Evolutionary conservation across 2,888 invertebrate genomes (phyloP).

Genomic region (Apeira syringaria): DNA sequence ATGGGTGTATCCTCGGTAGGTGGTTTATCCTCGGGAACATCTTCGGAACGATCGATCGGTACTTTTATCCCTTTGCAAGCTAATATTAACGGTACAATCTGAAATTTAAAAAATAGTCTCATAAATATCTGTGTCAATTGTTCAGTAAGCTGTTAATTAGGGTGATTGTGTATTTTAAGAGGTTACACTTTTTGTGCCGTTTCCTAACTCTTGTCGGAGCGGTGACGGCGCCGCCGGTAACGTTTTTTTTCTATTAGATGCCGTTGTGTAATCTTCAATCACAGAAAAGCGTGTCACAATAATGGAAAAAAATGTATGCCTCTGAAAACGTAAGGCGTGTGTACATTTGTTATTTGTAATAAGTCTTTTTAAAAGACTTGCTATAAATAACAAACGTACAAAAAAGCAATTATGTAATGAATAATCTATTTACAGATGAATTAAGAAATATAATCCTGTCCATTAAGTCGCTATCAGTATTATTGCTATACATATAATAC

Average conservation of each 20-base stretch:
- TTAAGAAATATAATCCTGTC: no score
- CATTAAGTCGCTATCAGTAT: no score
- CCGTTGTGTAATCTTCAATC: constrained; percentile 62
- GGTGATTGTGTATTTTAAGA: constrained; percentile 32
- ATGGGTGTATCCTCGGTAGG: constrained; percentile 33
- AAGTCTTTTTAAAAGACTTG: no score
- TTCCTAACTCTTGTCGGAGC: constrained; percentile 26
- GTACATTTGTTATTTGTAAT: no score
- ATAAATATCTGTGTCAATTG: neutral
- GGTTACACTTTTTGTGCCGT: constrained; percentile 33
- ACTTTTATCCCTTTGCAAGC: constrained; percentile 58
- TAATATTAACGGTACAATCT: constrained; percentile 53
- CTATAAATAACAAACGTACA: no score
- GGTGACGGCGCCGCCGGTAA: neutral
- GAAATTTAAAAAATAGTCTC: constrained; percentile 38
- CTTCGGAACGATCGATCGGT: constrained; percentile 51
- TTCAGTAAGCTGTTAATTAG: constrained; percentile 22
- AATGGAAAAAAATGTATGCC: constrained; percentile 43
- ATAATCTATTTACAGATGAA: no score
- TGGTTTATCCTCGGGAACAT: constrained; percentile 35
- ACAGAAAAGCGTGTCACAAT: constrained; percentile 64
- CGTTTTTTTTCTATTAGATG: constrained; percentile 53
- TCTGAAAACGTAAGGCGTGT: neutral
- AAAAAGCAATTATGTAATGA: no score
- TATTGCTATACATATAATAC: no score